Evolutionary conservation across 1,140 invertebrate species (phyloP).

Genomic region (Drosophila tristis): DNA sequence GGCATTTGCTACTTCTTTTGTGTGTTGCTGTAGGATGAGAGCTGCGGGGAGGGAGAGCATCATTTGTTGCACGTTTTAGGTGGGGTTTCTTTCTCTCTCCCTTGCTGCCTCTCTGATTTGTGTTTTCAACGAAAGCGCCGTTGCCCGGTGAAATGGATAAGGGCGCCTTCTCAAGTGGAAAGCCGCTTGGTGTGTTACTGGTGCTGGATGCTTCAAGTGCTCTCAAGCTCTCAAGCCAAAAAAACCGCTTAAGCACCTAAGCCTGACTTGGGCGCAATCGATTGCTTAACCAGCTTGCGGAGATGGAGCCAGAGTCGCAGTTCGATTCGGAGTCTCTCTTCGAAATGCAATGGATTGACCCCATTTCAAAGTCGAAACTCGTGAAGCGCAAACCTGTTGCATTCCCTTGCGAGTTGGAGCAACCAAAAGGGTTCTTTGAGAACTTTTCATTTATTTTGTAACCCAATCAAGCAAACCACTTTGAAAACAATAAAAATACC

Average conservation of each 20-base stretch:
- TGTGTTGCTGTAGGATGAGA: slow-evolving; percentile 46
- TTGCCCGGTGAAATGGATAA: slow-evolving; percentile 53
- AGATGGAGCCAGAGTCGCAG: no score
- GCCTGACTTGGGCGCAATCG: slow-evolving; percentile 40
- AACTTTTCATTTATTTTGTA: slow-evolving; percentile 51
- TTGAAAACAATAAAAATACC: slow-evolving; percentile 18
- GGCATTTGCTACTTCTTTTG: slow-evolving; percentile 60
- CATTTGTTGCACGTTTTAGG: slow-evolving; percentile 67
- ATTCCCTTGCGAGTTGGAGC: slow-evolving; percentile 10
- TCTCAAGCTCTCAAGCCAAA: slow-evolving; percentile 27
- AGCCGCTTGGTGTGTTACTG: slow-evolving; percentile 9
- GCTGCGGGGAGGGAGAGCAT: slow-evolving; percentile 43
- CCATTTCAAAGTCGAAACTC: slow-evolving; percentile 47
- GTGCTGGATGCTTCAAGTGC: slow-evolving; percentile 5
- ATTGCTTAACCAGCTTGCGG: slow-evolving; percentile 34
- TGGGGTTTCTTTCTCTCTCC: slow-evolving; percentile 34
- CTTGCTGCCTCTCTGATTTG: slow-evolving; percentile 26
- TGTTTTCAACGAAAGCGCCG: slow-evolving; percentile 53
- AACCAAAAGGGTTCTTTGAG: slow-evolving; percentile 43
- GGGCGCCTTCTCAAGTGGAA: slow-evolving; percentile 57
- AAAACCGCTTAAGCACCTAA: slow-evolving; percentile 49
- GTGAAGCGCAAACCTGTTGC: slow-evolving; percentile 61
- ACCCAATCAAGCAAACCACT: slow-evolving; percentile 50
- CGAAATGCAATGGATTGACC: slow-evolving; percentile 50
- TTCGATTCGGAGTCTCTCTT: slow-evolving; percentile 18